Base-by-base conservation (phyloP, 2,888 invertebrate species). In the Crossocerus cetratus region DNA sequence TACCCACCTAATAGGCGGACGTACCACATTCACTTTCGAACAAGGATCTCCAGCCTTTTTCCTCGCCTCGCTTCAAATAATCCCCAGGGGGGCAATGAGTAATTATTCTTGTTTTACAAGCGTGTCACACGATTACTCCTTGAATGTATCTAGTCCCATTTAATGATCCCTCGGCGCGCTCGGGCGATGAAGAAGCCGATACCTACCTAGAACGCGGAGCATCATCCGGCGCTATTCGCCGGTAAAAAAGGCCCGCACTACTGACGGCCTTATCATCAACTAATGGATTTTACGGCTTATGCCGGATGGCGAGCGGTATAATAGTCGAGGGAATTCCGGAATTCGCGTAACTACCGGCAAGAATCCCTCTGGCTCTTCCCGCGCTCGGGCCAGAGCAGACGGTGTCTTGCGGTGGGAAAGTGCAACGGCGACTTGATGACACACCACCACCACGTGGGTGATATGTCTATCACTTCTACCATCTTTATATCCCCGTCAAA, bases 281-380 rank as follows among this genome's bases (percentile, higher is more conserved):
- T 49, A 49, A 49, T 49, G 49, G 49, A 49, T 49, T 49, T 49
- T 49, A 49, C 16, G 49, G 49, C 16, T 49, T 49, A 49, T 49
- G 49, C 49, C 16, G 49, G n/a, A 49, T 49, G 49, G 49, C n/a
- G 16, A 49, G 16, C 49, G 16, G n/a, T 49, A 49, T 49, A 49
- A 49, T 49, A 49, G 49, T 49, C 49, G 49, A 16, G 49, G n/a
- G 16, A 49, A 49, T 49, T 49, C 49, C 49, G 49, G 49, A 49
- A 49, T 49, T 49, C 49, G 16, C 16, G 16, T 49, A 49, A 49
- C 49, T 49, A 49, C 49, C 49, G 16, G 16, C 49, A 49, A 16
- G 49, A 49, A 49, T 49, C 49, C 49, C 49, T 49, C 49, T 16
- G 14, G 49, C 14, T 49, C 49, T 49, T 32, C 32, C 32, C 32